Percentiles rank a stretch among this genome's conserved stretches.
Evolutionary conservation across 2,113 vertebrate genomes (phyloP).

Genomic region (Sisor rabdophorus): DNA sequence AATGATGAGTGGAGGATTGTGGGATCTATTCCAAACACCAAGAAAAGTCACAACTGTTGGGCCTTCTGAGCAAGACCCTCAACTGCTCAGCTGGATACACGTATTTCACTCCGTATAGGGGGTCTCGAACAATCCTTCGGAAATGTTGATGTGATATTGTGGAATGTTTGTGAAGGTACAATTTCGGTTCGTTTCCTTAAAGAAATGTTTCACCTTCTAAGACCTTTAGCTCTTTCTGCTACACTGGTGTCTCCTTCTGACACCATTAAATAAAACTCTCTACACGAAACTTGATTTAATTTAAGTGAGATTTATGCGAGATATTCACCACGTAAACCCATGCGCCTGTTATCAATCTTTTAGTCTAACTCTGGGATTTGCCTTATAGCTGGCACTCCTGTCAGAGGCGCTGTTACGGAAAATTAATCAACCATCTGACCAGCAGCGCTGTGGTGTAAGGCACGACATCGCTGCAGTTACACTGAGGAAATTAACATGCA

Average conservation of each 20-base stretch:
- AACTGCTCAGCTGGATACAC: too few species aligned
- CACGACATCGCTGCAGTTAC: not conserved
- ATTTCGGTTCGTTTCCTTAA: too few species aligned
- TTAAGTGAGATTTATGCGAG: not conserved
- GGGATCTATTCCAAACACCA: too few species aligned
- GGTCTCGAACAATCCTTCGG: too few species aligned
- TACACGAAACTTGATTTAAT: not conserved
- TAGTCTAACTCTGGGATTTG: not conserved
- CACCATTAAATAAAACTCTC: not conserved
- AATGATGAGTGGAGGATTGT: too few species aligned
- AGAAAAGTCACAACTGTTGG: too few species aligned
- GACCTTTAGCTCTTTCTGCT: not conserved
- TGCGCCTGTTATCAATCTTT: not conserved
- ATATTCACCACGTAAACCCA: not conserved
- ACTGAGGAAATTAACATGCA: slow-evolving; percentile 27
- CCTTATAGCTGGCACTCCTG: not conserved
- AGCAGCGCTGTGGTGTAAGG: not conserved
- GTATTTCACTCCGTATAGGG: too few species aligned
- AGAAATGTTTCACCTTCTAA: not conserved
- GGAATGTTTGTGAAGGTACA: not conserved
- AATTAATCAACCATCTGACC: not conserved
- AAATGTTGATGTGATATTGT: not conserved
- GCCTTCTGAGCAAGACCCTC: too few species aligned
- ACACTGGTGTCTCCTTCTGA: not conserved
- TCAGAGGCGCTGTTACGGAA: not conserved